Base-by-base conservation (phyloP, 1,140 invertebrate genomes). In the Drosophila sulfurigaster region DNA sequence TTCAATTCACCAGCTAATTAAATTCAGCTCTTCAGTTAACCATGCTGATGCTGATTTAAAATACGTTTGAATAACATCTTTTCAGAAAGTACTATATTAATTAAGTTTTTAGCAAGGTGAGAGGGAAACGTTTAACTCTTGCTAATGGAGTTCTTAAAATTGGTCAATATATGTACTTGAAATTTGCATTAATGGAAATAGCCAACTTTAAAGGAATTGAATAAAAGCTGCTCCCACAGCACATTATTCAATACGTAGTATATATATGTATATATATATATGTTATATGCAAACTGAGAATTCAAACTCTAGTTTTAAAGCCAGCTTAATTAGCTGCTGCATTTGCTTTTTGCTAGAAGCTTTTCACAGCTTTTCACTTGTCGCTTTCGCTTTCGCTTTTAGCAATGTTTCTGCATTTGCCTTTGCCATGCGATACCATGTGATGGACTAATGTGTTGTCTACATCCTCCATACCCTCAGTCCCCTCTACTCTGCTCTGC, bases 1-100 rank as follows among this genome's bases (percentile, higher is more conserved):
- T 83, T 85, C 66, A 57, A 78, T 78, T 78, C 67, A 49, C 38
- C 28, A 69, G 52, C 58, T 64, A 67, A 79, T 79, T 77, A 69
- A 74, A 65, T 87, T 68, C 30, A 64, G 46, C 71, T 52, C 2
- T 70, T 52, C 48, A 30, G 48, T 35, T 60, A 48, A 11, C 10
- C 63, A 63, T 38, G 65, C 43, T 25, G 20, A 25, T 67, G 51
- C 56, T 54, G 38, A 65, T 45, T 64, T 45, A n/a, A 71, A 64
- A 16, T 38, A n/a, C 20, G 25, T 41, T 6, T 35, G 20, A 25
- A 25, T 25, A 5, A 6, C 32, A 32, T 32, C 5, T 32, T 32
- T 35, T 43, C 10, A 5, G 16, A 25, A 72, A 66, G 30, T 66
- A 43, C 66, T 49, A 41, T 66, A 43, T 72, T 49, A 41, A 48